phyloP scores from a whole-genome alignment of 2,888 invertebrate genomes.

The Timandra comae region DNA sequence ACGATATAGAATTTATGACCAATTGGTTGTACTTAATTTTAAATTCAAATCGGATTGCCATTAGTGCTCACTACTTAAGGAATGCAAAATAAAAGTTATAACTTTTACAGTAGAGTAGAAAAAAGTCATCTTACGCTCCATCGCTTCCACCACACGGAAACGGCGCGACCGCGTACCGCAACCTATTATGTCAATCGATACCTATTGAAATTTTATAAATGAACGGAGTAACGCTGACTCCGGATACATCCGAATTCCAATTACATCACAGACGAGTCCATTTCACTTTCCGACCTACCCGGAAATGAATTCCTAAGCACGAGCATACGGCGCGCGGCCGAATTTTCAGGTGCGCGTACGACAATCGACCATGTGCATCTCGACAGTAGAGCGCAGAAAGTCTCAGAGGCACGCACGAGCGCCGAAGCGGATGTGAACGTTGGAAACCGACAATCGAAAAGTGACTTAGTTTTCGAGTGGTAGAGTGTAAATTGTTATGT shows the following conservation, averaged over 20 bases:
- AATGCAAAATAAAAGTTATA: slow-evolving; percentile 32
- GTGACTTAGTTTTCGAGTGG: slow-evolving; percentile 56
- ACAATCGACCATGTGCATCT: slow-evolving; percentile 41
- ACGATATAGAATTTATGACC: slow-evolving; percentile 23
- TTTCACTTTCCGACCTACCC: slow-evolving; percentile 77
- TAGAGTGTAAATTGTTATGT: slow-evolving; percentile 61
- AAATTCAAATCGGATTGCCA: slow-evolving; percentile 33
- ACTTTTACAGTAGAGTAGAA: slow-evolving; percentile 29
- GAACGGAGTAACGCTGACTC: slow-evolving; percentile 71
- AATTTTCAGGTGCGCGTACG: slow-evolving; percentile 40
- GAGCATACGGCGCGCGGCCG: slow-evolving; percentile 71
- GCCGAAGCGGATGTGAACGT: slow-evolving; percentile 72
- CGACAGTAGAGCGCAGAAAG: slow-evolving; percentile 46
- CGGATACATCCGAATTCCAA: slow-evolving; percentile 77
- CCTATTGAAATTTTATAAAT: slow-evolving; percentile 68
- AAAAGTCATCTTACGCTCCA: slow-evolving; percentile 49
- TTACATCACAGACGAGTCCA: slow-evolving; percentile 76
- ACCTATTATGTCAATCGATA: slow-evolving; percentile 69
- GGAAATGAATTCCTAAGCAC: slow-evolving; percentile 76
- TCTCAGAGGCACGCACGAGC: slow-evolving; percentile 58
- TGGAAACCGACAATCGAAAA: slow-evolving; percentile 49
- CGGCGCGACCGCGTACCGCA: slow-evolving; percentile 36
- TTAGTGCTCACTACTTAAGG: slow-evolving; percentile 14
- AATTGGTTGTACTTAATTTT: slow-evolving; percentile 30
- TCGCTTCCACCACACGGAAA: slow-evolving; percentile 45